Evolutionary conservation across 2,113 vertebrate genomes (phyloP), one percentile per base, ranked within the genome.

Genomic region (Urocitellus parryii): DNA sequence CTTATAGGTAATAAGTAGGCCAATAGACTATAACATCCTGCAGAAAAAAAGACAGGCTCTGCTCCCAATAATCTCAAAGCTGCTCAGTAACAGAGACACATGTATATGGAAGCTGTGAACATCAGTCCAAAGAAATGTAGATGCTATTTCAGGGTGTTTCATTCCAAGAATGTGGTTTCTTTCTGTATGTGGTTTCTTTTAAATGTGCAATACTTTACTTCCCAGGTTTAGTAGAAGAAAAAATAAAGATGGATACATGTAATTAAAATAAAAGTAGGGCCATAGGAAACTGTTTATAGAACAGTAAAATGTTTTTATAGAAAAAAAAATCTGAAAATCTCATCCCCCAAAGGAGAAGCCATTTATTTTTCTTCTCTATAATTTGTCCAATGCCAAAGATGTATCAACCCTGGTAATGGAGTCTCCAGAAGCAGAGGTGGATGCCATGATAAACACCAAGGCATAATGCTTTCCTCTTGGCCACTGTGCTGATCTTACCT

Each of bases 251-350:
- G 92, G 1, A n/a, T 89, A 96, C 90, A 92, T 97, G 79, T 96
- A 98, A 98, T 97, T 98, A 97, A 98, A 98, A 97, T 97, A 74
- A 92, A 97, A 94, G 84, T 39, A 34, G 70, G 78, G n/a, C 86
- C 78, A 96, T 97, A 91, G 93, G 84, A 95, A 34, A 90, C 95
- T 98, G 95, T 98, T 98, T 98, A 97, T 97, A 97, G 94, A 97
- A 97, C 92, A 94, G 82, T 91, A 70, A 97, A 97, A 90, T 91
- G n/a, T 80, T 68, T 92, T 68, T 58, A 83, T 80, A 95, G 95
- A 95, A 29, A 81, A 48, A 48, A 88, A 88, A 87, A 56, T 68
- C 63, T 68, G 73, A 88, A 93, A 80, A 81, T 95, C 76, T 93
- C 53, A 91, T 65, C 12, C 51, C 22, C 73, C 37, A 67, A 82